phyloP scores from a whole-genome alignment of 2,113 vertebrate species.

The Aptenodytes forsteri region DNA sequence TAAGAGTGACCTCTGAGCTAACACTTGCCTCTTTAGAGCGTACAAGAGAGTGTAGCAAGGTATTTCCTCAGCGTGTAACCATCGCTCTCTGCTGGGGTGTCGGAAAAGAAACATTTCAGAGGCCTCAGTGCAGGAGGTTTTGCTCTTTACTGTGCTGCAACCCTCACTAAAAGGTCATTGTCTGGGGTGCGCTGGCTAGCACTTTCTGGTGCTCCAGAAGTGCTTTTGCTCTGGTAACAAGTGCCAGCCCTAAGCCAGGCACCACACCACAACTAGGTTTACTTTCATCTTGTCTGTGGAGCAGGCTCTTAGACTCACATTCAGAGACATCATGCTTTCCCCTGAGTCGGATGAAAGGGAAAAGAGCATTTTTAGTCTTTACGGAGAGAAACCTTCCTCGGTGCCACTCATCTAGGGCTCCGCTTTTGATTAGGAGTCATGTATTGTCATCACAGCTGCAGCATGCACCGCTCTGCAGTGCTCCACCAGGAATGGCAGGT shows the following conservation, averaged over 20 bases:
- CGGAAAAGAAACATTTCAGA: background rate
- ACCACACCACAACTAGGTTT: rapidly evolving
- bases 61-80: background rate
- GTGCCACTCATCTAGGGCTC: background rate
- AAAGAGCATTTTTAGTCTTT: background rate
- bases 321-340: rapidly evolving
- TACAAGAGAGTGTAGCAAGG: background rate
- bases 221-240: background rate
- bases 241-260: background rate
- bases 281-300: background rate
- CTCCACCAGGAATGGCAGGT: background rate
- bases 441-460: background rate
- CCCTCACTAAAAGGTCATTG: background rate
- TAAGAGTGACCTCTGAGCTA: background rate
- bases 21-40: background rate
- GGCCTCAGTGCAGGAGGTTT: background rate
- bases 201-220: background rate
- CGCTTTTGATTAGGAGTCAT: rapidly evolving
- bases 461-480: rapidly evolving
- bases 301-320: background rate
- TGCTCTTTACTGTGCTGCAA: background rate
- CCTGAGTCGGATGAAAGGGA: background rate
- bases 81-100: background rate
- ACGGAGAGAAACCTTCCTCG: rapidly evolving
- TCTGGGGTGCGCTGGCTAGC: background rate